Percentiles rank a stretch among this genome's conserved stretches.
phyloP scores from a whole-genome alignment of 2,888 invertebrate genomes.

The Ctena decussata region DNA sequence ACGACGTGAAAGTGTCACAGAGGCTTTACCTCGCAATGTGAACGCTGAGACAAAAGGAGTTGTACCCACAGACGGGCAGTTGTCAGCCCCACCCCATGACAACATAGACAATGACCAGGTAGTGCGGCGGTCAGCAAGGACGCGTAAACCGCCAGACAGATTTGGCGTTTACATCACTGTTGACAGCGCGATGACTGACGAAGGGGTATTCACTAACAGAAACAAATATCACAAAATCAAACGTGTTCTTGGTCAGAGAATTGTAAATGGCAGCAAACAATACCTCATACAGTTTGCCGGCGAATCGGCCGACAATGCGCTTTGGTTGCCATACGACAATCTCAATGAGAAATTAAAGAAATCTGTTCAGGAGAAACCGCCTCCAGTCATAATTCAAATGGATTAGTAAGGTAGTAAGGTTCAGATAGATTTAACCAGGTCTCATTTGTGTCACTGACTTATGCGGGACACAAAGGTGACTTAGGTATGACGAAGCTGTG shows the following conservation, averaged over 20 bases:
- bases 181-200: too few relatives aligned
- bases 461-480: background rate
- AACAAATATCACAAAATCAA: conserved; percentile 17
- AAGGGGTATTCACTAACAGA: too few relatives aligned
- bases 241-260: conserved; percentile 4
- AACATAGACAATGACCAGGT: background rate
- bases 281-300: conserved; percentile 13
- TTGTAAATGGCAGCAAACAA: background rate
- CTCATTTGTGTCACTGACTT: background rate
- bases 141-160: background rate
- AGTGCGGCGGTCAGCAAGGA: background rate
- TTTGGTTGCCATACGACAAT: background rate
- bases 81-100: background rate
- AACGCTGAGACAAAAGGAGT: background rate
- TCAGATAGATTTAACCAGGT: too few relatives aligned
- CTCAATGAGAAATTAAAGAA: background rate
- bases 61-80: background rate
- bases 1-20: too few relatives aligned
- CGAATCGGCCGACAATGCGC: conserved; percentile 1
- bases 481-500: too few relatives aligned
- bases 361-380: too few relatives aligned
- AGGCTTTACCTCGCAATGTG: too few relatives aligned
- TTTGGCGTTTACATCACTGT: background rate
- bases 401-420: too few relatives aligned
- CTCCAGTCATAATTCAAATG: too few relatives aligned